A percentile compares a stretch with the other conserved stretches of the same genome.
Conservation (phyloP, 2,888 invertebrate genomes). For the Cyclophora albipunctata region DNA sequence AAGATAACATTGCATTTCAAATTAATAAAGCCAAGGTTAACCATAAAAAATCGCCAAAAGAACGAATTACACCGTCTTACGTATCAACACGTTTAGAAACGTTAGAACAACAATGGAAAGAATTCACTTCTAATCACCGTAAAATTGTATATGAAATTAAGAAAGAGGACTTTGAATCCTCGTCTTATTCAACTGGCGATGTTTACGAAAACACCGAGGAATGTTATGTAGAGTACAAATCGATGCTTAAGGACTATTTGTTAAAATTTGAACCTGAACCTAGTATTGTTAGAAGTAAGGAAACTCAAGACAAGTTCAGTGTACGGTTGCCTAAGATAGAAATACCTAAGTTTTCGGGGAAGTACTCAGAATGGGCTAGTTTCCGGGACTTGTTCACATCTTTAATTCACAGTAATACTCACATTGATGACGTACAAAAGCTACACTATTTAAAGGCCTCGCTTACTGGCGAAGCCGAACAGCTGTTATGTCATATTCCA, state of each 20-base stretch:
- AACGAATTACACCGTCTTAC: background rate
- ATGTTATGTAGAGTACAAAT: background rate
- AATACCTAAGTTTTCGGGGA: conserved; percentile 2
- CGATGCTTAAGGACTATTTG: background rate
- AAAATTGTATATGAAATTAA: background rate
- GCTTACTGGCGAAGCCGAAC: conserved; percentile 1
- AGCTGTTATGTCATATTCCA: background rate
- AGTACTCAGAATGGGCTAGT: conserved; percentile 3
- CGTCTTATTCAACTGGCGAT: background rate
- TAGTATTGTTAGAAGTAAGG: background rate
- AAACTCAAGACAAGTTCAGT: too few relatives aligned
- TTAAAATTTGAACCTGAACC: background rate
- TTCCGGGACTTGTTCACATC: conserved; percentile 4
- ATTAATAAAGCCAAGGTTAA: background rate
- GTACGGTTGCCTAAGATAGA: background rate
- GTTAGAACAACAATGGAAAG: background rate
- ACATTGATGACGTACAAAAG: background rate
- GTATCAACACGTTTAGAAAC: background rate
- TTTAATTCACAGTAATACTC: conserved; percentile 1
- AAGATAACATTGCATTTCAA: background rate
- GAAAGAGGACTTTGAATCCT: background rate
- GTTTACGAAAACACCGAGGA: background rate
- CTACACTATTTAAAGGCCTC: conserved; percentile 4
- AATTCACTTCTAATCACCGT: background rate
- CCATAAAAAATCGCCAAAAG: background rate